Evolutionary conservation across 2,113 vertebrate genomes (phyloP), one percentile per base, ranked within the genome.

Genomic region (Oryzias javanicus): DNA sequence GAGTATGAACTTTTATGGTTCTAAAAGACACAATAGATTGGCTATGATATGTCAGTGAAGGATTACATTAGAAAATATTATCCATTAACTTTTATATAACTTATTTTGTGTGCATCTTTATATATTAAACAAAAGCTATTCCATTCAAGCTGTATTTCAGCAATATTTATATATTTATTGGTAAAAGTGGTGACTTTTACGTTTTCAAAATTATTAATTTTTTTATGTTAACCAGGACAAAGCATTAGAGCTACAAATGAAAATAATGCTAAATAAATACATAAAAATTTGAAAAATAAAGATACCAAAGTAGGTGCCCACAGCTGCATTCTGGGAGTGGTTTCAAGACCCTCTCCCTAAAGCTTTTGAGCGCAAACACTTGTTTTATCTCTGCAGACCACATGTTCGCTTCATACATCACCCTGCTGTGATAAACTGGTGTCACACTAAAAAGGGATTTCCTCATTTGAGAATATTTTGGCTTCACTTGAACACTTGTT

Each of bases 381-480:
- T 22, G 1, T 80, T 83, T 89, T 89, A 90, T 90, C 88, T 89
- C 67, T 65, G 4, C 10, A 15, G 19, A 84, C 81, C 88, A 90
- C 70, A 78, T 55, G 74, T 53, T 75, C 67, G 25, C 80, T 63
- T 46, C 57, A 52, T 55, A 52, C 64, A 44, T 59, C 59, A 24
- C 50, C 14, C 29, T 51, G 18, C 60, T 15, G 5, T 14, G 44
- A 57, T 62, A 16, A 70, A 1, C 22, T 29, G 50, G 49, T 70
- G 27, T 49, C 10, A 48, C 59, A 25, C 17, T 59, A 44, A 44
- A 22, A 4, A 22, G 76, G 57, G 68, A 64, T 79, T 71, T 65
- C 64, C 50, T 79, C 8, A 49, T n/a, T 27, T 27, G 14, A 20
- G 17, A 53, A 58, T 25, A 49, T 12, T 35, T 35, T 35, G 29